Base-by-base conservation (phyloP, 2,797 vertebrate species). In the Caiman crocodilus region DNA sequence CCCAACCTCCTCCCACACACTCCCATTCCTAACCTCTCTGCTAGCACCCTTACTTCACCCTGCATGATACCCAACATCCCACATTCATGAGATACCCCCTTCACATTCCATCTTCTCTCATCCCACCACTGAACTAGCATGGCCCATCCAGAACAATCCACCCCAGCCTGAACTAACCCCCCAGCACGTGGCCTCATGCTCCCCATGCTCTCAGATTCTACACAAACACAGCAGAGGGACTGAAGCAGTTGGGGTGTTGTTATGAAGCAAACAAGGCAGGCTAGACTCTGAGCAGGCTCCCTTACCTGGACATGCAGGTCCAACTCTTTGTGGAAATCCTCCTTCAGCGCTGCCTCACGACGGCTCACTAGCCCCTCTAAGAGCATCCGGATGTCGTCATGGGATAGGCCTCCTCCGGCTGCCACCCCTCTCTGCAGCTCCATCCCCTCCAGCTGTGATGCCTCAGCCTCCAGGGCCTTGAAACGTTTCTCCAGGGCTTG, bases 401-500 rank as follows among this genome's bases (percentile, higher is more conserved):
- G 90, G 15, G 94, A 97, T 0, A 94, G 81, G 17, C 96, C 82
- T 21, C 84, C 71, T 0, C 82, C 89, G 0, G 3, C 63, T 2
- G 30, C 80, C 82, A 32, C 75, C 25, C 97, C 97, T 12, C 12
- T 95, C 35, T 6, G 94, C 74, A 97, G 94, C 74, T 97, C 96
- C 30, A 95, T 28, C 23, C 90, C 91, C 13, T 95, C 95, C 90
- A 97, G 96, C 15, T 73, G 81, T 0, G 96, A 76, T 15, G 97
- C 94, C 21, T 96, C 94, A 0, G 96, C 89, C 83, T 98, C 97
- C 69, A 98, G 94, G 0, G 80, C 87, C 21, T 98, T 96, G 5
- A 98, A 97, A 59, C 97, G 98, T 87, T 96, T 97, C 89, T 98
- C 98, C 91, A 98, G 92, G 6, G 97, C 88, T 69, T 98, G 97